Evolutionary conservation across 2,888 invertebrate species (phyloP), one percentile per base, ranked within the genome.

Genomic region (Mimachlamys varia): DNA sequence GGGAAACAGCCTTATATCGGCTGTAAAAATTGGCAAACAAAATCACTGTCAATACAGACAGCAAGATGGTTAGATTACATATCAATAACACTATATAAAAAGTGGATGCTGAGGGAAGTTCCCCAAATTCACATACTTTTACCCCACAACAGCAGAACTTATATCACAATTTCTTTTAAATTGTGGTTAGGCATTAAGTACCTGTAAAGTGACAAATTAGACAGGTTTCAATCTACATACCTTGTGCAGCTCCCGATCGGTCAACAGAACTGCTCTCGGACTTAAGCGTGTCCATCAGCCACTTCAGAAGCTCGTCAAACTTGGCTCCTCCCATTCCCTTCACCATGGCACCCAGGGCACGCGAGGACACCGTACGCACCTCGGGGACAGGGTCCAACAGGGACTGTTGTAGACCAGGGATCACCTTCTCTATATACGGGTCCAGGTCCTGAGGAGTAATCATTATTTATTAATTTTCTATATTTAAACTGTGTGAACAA

Each of bases 341-440:
- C 88, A 99, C 99, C 99, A 99, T 99, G 37, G 99, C 99, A 91
- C 99, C 99, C 76, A 99, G 97, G 0, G 99, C 99, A 92, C 99
- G 98, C 0, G 99, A 99, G 0, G 99, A 99, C 17, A 99, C 99
- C 76, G 98, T 98, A 38, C 99, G 98, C 62, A 99, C 99, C 97
- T 99, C 99, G 0, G 99, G 99, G 89, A 99, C 99, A 0, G 99
- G 99, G 97, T 99, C 99, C 89, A 99, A 97, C 93, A 99, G 97
- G 88, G 99, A 99, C 92, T 98, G 98, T 97, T 99, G 99, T 91
- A 99, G 97, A 0, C 99, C 99, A 0, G 99, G 99, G 93, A 99
- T 99, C 93, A 99, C 99, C 89, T 98, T 98, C 0, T 99, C 98
- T 95, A 99, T 97, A 97, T 99, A 99, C 0, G 99, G 99, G 94